These are phyloP conservation scores for Hoplodrina ambigua DNA, from an alignment of 2,888 invertebrate species.

Conservation along the genomic window DNA sequence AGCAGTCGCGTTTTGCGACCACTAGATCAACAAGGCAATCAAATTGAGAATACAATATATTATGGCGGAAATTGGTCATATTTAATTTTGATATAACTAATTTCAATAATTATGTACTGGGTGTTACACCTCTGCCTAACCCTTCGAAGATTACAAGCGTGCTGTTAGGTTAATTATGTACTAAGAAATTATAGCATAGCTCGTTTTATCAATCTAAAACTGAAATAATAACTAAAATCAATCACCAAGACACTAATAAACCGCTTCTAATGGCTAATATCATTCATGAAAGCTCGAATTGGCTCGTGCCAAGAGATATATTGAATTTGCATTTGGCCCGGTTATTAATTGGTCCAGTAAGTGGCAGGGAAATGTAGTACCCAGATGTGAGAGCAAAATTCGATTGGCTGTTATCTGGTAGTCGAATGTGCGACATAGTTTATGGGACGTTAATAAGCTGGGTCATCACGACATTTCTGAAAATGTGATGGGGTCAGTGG, in stretches of 20 bases:
- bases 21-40: too few species aligned
- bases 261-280: conserved; percentile 27
- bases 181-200: not conserved
- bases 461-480: too few species aligned
- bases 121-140: too few species aligned
- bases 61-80: too few species aligned
- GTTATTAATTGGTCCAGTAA: conserved; percentile 60
- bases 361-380: conserved; percentile 43
- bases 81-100: too few species aligned
- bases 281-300: conserved; percentile 43
- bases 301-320: conserved; percentile 45
- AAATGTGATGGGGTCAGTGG: too few species aligned
- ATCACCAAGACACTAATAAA: conserved; percentile 27
- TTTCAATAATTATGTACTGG: too few species aligned
- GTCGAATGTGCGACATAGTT: conserved; percentile 45
- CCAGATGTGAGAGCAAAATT: conserved; percentile 43
- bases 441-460: conserved; percentile 42
- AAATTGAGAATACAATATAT: too few species aligned
- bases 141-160: too few species aligned
- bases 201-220: not conserved
- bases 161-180: too few species aligned
- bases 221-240: conserved; percentile 11
- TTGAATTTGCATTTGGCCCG: conserved; percentile 60
- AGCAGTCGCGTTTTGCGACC: too few species aligned
- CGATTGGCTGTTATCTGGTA: conserved; percentile 49